Conservation (phyloP, 2,113 vertebrate species). For the Silurus glanis region DNA sequence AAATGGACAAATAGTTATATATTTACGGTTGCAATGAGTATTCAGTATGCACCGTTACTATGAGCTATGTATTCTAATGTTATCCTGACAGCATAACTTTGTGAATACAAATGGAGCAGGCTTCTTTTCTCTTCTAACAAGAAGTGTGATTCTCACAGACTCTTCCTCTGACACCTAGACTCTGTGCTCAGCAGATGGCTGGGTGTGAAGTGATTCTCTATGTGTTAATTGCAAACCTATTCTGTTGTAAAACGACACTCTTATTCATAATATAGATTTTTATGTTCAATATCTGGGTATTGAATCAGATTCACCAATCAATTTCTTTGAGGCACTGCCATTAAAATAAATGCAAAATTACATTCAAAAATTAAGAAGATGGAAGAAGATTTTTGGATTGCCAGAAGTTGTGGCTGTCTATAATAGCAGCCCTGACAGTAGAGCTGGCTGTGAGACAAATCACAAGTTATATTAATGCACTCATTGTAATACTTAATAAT, state of each 20-base stretch:
- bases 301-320: neutral
- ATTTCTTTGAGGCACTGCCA: neutral
- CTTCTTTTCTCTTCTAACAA: neutral
- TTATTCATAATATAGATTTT: slow-evolving; percentile 4
- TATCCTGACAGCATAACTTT: neutral
- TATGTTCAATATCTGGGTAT: neutral
- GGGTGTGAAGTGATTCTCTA: slow-evolving; percentile 46
- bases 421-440: neutral
- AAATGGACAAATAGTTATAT: neutral
- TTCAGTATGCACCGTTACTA: slow-evolving; percentile 5
- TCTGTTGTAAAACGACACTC: slow-evolving; percentile 26
- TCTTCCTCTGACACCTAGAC: slow-evolving; percentile 16
- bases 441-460: neutral
- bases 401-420: neutral
- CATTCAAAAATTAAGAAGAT: neutral
- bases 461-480: neutral
- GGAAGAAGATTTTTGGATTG: neutral
- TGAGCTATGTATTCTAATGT: neutral
- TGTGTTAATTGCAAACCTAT: slow-evolving; percentile 49
- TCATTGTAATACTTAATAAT: neutral
- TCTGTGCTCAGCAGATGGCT: slow-evolving; percentile 40
- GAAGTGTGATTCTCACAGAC: neutral
- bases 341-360: slow-evolving; percentile 7
- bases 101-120: neutral
- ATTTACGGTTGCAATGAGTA: neutral